Base-by-base conservation (phyloP, 2,888 invertebrate species). In the Xylota sylvarum region DNA sequence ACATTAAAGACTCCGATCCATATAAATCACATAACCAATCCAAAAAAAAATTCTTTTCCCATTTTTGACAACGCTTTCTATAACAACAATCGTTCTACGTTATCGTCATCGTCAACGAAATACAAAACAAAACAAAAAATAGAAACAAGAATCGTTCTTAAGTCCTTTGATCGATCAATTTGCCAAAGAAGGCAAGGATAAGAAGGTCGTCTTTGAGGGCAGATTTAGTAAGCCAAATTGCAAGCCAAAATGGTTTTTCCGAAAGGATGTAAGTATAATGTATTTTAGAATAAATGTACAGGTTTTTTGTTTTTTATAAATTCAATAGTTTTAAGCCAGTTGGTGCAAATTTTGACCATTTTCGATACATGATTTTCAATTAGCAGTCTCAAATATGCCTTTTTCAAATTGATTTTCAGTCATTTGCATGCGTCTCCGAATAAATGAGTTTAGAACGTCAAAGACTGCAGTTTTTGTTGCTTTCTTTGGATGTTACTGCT, bases 191-290 rank as follows among this genome's bases (percentile, higher is more conserved):
- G 97, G 98, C 90, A 98, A 98, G 93, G 98, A 99, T 93, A 98
- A 98, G 93, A 97, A 97, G 93, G 97, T 98, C 88, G 94, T 95
- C 48, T 98, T 99, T 91, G 97, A 98, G 93, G 97, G 97, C 87
- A 96, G 97, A 91, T 99, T 99, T 94, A 97, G 98, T 88, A 99
- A 98, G 93, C 96, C 98, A n/a, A 98, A 98, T 92, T 94, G 96
- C 90, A 98, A 98, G 92, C 97, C 97, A 7, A 97, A 97, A 93
- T 98, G 98, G 98, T 95, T 95, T 91, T 96, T 97, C 94, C 95
- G 97, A 87, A 97, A 97, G 93, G 97, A 98, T 94, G 98, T 97
- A 94, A 95, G 97, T 95, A 90, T 80, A 60, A 23, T 19, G 2
- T 48, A 30, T 37, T 9, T 48, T 4, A 5, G 4, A 52, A 0